Evolutionary conservation across 2,888 invertebrate genomes (phyloP), one percentile per base, ranked within the genome.

Genomic region (Eupithecia subfuscata): DNA sequence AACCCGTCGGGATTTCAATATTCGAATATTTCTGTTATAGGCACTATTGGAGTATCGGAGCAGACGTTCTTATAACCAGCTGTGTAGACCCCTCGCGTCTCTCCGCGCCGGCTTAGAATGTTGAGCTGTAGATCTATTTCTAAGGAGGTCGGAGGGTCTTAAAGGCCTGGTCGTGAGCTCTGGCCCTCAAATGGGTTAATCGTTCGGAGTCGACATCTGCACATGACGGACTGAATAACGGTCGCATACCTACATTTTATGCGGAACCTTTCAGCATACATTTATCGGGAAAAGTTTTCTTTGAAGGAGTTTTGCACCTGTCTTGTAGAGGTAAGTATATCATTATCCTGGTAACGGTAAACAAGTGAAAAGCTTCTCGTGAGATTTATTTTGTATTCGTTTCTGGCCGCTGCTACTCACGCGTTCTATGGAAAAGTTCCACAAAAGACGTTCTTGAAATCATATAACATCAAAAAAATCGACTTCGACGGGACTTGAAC

Each of bases 161-260:
- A 73, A 69, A 83, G 78, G 37, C 69, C 78, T 88, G 88, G 89
- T 83, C 78, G 83, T 78, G 78, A 79, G 83, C 80, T 81, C 80
- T 83, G 86, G 86, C 85, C 88, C 88, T 89, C 88, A 92, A 93
- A 93, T 92, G 92, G 92, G 92, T 94, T 94, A 94, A 94, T 94
- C 92, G 92, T 85, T 88, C 83, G 90, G 85, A 91, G 90, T 90
- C 90, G 87, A 87, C 93, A 91, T 92, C 92, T 94, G 94, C 89
- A 91, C 89, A 91, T 93, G 94, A 93, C 93, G 90, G 88, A 85
- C 89, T 90, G 92, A 94, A 91, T 92, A 92, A 93, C 91, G 90
- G 90, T 78, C 82, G 83, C 86, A 89, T 88, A 87, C 67, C 43
- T 88, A 88, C 84, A 87, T 83, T 84, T 79, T 83, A 80, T 81